Percentiles rank a stretch among this genome's conserved stretches.
Conservation (phyloP, 2,888 invertebrate species). For the Phyllotreta cruciferae region DNA sequence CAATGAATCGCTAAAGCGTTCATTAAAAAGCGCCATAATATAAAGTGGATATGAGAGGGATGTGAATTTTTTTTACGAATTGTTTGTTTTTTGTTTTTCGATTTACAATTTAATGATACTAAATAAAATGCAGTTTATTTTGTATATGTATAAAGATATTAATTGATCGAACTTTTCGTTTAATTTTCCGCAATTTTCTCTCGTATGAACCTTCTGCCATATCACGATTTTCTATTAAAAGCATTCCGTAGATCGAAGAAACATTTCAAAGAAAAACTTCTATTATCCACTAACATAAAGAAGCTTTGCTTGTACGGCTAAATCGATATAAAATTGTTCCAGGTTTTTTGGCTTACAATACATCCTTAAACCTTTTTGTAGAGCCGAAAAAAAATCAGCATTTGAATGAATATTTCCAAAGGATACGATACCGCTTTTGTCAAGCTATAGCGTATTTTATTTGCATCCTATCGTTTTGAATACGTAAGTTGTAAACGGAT, state of each 20-base stretch:
- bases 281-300: slow-evolving; percentile 1
- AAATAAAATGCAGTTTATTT: too few species aligned
- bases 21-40: too few species aligned
- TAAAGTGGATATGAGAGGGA: too few species aligned
- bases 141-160: too few species aligned
- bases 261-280: not conserved
- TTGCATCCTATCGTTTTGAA: slow-evolving; percentile 6
- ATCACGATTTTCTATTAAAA: not conserved
- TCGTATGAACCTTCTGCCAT: too few species aligned
- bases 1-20: too few species aligned
- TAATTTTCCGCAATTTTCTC: too few species aligned
- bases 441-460: slow-evolving; percentile 4
- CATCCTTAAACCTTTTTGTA: slow-evolving; percentile 10
- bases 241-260: not conserved
- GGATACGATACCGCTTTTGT: not conserved
- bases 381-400: not conserved
- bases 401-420: slow-evolving; percentile 12
- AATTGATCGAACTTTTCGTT: too few species aligned
- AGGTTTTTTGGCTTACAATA: slow-evolving; percentile 6
- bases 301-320: not conserved
- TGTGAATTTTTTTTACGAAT: too few species aligned
- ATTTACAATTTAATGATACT: too few species aligned
- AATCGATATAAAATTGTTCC: slow-evolving; percentile 8
- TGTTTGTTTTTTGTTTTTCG: too few species aligned
- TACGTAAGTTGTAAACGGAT: slow-evolving; percentile 4